These are phyloP conservation scores for Nautilus pompilius DNA, from an alignment of 1,140 invertebrate genomes.

Conservation along the genomic window DNA sequence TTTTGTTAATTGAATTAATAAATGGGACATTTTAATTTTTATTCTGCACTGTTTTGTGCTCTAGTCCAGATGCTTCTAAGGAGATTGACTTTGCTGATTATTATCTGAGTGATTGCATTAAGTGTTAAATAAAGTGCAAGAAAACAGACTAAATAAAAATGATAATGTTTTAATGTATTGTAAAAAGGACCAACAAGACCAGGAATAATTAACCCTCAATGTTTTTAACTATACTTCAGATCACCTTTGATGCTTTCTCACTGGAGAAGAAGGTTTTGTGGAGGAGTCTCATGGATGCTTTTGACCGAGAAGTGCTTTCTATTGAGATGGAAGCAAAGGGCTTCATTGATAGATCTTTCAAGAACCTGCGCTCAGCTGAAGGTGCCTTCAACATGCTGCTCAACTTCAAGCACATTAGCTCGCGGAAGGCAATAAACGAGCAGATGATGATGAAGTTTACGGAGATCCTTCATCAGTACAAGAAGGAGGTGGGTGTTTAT, in stretches of 20 bases:
- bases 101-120: too few relatives aligned
- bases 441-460: constrained; percentile 79
- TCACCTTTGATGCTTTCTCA: constrained; percentile 79
- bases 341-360: constrained; percentile 84
- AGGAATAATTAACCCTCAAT: too few relatives aligned
- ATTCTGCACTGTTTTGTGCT: too few relatives aligned
- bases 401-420: constrained; percentile 77
- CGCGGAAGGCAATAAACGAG: constrained; percentile 67
- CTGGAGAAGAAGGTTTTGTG: constrained; percentile 75
- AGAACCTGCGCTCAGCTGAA: constrained; percentile 73
- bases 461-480: constrained; percentile 78
- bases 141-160: too few relatives aligned
- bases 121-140: too few relatives aligned
- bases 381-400: constrained; percentile 74
- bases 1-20: too few relatives aligned
- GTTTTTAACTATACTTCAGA: too few relatives aligned
- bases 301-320: constrained; percentile 69
- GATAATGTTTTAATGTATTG: too few relatives aligned
- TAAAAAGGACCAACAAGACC: too few relatives aligned
- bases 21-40: too few relatives aligned
- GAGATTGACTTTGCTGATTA: too few relatives aligned
- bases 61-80: too few relatives aligned
- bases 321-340: constrained; percentile 78
- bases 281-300: constrained; percentile 73
- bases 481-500: constrained; percentile 72